These are phyloP conservation scores for Cryptus viduatorius DNA, from an alignment of 2,888 invertebrate genomes.

Conservation along the genomic window DNA sequence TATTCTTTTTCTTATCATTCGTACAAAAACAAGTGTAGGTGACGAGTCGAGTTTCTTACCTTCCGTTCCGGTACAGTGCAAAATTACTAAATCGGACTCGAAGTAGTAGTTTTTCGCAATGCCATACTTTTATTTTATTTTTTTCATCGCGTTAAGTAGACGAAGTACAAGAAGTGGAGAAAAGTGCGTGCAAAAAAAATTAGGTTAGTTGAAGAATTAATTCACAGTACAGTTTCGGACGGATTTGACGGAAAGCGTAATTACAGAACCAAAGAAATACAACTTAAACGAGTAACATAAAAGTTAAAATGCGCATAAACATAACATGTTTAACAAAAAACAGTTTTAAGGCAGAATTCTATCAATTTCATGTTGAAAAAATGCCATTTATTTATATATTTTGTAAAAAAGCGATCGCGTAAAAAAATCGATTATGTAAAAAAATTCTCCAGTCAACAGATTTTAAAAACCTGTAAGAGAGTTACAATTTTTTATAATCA, in stretches of 20 bases:
- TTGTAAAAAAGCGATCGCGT: too few relatives aligned
- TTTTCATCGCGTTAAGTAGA: slow-evolving; percentile 47
- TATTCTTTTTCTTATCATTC: not conserved
- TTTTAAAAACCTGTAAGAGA: too few relatives aligned
- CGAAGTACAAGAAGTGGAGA: slow-evolving; percentile 62
- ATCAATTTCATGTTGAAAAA: too few relatives aligned
- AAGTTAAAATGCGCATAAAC: not conserved
- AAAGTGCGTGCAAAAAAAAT: slow-evolving; percentile 78
- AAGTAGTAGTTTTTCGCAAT: slow-evolving; percentile 72
- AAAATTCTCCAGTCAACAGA: too few relatives aligned
- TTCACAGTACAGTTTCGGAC: slow-evolving; percentile 69
- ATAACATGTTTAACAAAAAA: too few relatives aligned
- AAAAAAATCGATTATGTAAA: too few relatives aligned
- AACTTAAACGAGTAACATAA: not conserved
- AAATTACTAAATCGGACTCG: slow-evolving; percentile 48
- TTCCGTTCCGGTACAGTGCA: slow-evolving; percentile 60
- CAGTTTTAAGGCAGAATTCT: too few relatives aligned
- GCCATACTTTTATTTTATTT: slow-evolving; percentile 74
- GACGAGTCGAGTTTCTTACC: slow-evolving; percentile 74
- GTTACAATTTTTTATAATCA: too few relatives aligned
- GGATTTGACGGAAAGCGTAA: slow-evolving; percentile 25
- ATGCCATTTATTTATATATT: too few relatives aligned
- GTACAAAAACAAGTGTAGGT: slow-evolving; percentile 17
- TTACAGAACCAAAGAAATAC: slow-evolving; percentile 27
- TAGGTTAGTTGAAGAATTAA: slow-evolving; percentile 39